phyloP scores from a whole-genome alignment of 2,113 vertebrate species.

The Verasper variegatus region DNA sequence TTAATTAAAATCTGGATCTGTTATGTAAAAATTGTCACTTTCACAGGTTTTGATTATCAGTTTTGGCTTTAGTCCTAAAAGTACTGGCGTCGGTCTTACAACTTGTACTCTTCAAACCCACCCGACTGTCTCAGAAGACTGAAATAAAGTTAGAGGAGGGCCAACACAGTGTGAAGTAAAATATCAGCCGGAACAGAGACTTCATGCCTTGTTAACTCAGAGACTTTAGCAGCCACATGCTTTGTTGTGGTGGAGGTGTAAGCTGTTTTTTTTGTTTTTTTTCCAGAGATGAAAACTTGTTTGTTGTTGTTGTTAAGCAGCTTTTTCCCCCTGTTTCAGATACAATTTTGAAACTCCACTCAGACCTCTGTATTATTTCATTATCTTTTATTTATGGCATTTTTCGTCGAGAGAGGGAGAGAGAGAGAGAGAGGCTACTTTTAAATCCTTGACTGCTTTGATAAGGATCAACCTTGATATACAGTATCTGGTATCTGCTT shows the following conservation, averaged over 20 bases:
- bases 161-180: slow-evolving; percentile 16
- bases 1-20: slow-evolving; percentile 2
- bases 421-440: no score
- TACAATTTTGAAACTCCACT: slow-evolving; percentile 32
- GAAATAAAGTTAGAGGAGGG: neutral
- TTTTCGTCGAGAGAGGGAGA: neutral
- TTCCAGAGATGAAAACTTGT: neutral
- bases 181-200: slow-evolving; percentile 34
- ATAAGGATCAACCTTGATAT: neutral
- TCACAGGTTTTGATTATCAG: neutral
- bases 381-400: neutral
- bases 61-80: neutral
- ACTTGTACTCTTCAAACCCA: neutral
- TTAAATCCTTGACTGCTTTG: no score
- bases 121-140: slow-evolving; percentile 7
- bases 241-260: slow-evolving; percentile 38
- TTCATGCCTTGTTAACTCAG: slow-evolving; percentile 37
- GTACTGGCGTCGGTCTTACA: neutral
- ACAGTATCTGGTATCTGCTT: neutral
- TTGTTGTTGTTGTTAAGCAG: slow-evolving; percentile 58
- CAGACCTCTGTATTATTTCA: slow-evolving; percentile 4
- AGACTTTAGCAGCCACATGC: slow-evolving; percentile 19
- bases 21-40: neutral
- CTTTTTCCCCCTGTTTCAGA: slow-evolving; percentile 37
- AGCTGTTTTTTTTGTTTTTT: slow-evolving; percentile 7